These are phyloP conservation scores for Albula goreensis DNA, from an alignment of 2,113 vertebrate genomes.

Conservation along the genomic window DNA sequence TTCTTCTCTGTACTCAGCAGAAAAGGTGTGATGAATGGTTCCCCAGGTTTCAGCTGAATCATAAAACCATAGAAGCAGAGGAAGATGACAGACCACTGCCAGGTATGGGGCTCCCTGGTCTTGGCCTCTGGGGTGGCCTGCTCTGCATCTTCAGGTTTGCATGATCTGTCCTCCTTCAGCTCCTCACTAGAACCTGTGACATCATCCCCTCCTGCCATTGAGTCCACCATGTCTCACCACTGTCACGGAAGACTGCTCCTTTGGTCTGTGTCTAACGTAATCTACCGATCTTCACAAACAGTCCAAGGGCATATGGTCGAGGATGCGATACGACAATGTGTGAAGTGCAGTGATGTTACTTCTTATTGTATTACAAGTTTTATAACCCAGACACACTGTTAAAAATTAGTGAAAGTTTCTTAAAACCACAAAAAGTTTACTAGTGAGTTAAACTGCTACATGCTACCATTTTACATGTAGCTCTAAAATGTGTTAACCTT, in stretches of 20 bases:
- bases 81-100: conserved; percentile 72
- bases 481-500: conserved; percentile 53
- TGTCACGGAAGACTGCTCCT: background rate
- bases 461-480: conserved; percentile 16
- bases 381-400: background rate
- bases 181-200: background rate
- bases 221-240: conserved; percentile 10
- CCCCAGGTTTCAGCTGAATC: conserved; percentile 79
- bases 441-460: conserved; percentile 31
- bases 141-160: background rate
- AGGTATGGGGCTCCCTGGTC: conserved; percentile 39
- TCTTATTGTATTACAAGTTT: background rate
- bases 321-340: background rate
- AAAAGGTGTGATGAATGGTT: conserved; percentile 83
- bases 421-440: background rate
- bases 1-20: conserved; percentile 78
- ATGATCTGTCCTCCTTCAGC: background rate
- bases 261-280: background rate
- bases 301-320: background rate
- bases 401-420: background rate
- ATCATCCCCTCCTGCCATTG: background rate
- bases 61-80: conserved; percentile 87
- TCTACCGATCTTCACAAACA: background rate
- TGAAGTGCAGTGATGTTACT: background rate
- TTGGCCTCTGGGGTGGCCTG: background rate